Base-by-base conservation (phyloP, 2,888 invertebrate species). In the Mesopsocus fuscifrons region DNA sequence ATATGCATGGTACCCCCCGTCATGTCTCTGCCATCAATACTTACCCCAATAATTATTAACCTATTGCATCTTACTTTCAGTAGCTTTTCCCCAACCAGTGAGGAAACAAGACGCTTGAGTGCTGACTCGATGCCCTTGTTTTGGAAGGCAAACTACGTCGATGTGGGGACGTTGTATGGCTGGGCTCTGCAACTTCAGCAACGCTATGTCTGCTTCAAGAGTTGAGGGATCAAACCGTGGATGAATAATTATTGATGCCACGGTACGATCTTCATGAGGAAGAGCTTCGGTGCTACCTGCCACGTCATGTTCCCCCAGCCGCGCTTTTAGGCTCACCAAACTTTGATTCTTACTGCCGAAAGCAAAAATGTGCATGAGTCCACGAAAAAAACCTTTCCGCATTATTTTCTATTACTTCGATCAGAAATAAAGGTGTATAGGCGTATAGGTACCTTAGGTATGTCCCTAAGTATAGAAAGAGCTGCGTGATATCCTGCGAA, bases 251-350 rank as follows among this genome's bases (percentile, higher is more conserved):
- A 58, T 51, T 21, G 46, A 33, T 2, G 50, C 44, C 6, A 54
- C 52, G 42, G 52, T 52, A 42, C 56, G 52, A 45, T 62, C 63
- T 45, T 60, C 58, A 46, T 62, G 59, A 2, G 52, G 52, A 6
- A 58, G 50, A 1, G 55, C 51, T 47, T 63, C 61, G 3, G 51
- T 49, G 3, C 57, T 57, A 3, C 56, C 53, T 21, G 57, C 57
- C 6, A 63, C 61, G 47, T 63, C 61, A 45, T 57, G 58, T 47
- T 63, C 63, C 8, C 63, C 63, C 13, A 59, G 52, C 2, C 63
- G 54, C 11, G 61, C 55, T 53, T 62, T 62, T 33, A 63, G 48
- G 20, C 47, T 38, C 34, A n/a, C n/a, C n/a, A 49, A 31, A 5
- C 11, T 41, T 9, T 3, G 41, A n/a, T 18, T 43, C 17, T 21